A percentile compares a stretch with the other conserved stretches of the same genome.
phyloP scores from a whole-genome alignment of 2,113 vertebrate genomes.

The Ifrita kowaldi region DNA sequence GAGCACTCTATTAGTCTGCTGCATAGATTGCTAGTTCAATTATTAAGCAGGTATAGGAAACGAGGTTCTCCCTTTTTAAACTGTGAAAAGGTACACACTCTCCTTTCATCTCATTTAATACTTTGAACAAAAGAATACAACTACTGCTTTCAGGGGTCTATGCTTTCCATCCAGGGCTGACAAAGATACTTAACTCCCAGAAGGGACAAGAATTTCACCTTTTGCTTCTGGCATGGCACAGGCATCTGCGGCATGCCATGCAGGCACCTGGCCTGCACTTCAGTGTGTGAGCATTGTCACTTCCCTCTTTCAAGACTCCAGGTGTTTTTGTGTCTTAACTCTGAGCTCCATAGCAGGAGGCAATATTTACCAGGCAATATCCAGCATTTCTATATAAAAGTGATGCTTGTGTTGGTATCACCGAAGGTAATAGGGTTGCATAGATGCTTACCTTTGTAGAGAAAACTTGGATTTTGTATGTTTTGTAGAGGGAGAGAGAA shows the following conservation, averaged over 20 bases:
- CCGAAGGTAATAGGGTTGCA: not conserved
- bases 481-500: not conserved
- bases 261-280: not conserved
- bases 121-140: not conserved
- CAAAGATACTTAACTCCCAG: not conserved
- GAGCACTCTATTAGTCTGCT: not conserved
- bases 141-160: not conserved
- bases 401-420: not conserved
- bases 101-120: not conserved
- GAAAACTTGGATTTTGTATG: not conserved
- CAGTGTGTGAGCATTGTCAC: not conserved
- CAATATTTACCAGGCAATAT: not conserved
- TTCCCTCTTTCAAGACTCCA: not conserved
- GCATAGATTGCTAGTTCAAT: not conserved
- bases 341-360: not conserved
- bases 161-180: not conserved
- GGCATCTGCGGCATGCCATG: accelerated
- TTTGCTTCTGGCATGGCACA: not conserved
- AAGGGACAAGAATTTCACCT: not conserved
- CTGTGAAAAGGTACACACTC: not conserved
- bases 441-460: not conserved
- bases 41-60: not conserved
- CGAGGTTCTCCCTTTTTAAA: not conserved
- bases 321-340: not conserved
- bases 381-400: not conserved